Evolutionary conservation across 2,113 vertebrate species (phyloP).

Genomic region (Hippocampus comes): DNA sequence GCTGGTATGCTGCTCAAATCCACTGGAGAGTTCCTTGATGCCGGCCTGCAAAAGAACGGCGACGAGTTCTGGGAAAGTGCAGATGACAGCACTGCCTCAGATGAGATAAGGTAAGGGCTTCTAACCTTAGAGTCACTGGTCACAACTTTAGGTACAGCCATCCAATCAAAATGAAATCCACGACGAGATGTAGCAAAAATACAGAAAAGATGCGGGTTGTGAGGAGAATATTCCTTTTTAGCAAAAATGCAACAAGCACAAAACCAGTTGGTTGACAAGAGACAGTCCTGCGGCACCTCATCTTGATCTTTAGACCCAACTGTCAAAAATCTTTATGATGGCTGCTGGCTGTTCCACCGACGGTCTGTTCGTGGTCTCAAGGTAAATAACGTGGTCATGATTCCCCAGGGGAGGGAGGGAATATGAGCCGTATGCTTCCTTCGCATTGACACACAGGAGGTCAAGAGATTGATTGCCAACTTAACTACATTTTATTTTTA

Average conservation of each 20-base stretch:
- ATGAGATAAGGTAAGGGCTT: constrained; percentile 85
- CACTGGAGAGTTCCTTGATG: constrained; percentile 91
- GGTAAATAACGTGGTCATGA: background rate
- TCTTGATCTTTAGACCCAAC: too few relatives aligned
- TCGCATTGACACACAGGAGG: background rate
- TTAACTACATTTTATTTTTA: background rate
- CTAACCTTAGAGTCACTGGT: background rate
- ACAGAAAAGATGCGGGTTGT: background rate
- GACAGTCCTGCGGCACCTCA: too few relatives aligned
- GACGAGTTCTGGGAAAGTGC: constrained; percentile 89
- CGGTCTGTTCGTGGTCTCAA: background rate
- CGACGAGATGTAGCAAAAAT: background rate
- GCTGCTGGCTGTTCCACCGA: background rate
- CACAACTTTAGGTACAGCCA: background rate
- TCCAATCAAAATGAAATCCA: background rate
- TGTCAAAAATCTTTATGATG: background rate
- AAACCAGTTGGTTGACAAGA: too few relatives aligned
- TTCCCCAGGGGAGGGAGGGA: background rate
- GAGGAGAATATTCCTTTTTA: background rate
- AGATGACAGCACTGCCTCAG: constrained; percentile 87
- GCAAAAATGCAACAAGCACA: too few relatives aligned
- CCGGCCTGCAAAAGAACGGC: constrained; percentile 85
- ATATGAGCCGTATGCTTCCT: background rate
- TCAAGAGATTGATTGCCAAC: background rate
- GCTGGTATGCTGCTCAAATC: constrained; percentile 95